phyloP scores from a whole-genome alignment of 37 sponge, comb jelly and placozoan species.

The Spongilla lacustris region DNA sequence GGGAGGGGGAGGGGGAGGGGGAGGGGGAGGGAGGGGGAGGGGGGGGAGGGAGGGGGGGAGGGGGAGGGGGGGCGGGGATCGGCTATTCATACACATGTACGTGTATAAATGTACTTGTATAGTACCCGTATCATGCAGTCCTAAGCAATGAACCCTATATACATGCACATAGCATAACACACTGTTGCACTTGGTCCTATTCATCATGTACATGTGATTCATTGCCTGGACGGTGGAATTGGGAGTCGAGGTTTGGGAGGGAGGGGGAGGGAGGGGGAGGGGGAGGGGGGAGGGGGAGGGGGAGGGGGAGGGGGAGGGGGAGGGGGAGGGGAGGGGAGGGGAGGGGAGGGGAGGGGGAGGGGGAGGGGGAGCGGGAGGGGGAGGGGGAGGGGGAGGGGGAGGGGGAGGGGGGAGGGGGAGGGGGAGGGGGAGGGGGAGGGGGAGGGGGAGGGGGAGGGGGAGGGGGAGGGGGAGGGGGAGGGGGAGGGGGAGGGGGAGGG shows the following conservation, averaged over 20 bases:
- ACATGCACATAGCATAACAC: no score
- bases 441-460: not conserved
- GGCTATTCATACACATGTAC: no score
- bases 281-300: not conserved
- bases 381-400: not conserved
- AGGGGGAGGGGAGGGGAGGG: not conserved
- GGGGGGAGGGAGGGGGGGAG: not conserved
- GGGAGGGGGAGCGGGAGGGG: not conserved
- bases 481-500: not conserved
- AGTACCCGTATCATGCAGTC: no score
- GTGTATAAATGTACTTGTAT: no score
- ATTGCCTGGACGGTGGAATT: no score
- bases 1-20: not conserved
- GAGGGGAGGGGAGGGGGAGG: not conserved
- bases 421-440: not conserved
- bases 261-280: no score
- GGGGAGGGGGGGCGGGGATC: not conserved
- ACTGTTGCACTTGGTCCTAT: no score
- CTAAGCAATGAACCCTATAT: no score
- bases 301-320: constrained; percentile 1
- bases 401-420: not conserved
- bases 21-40: not conserved
- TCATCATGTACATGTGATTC: no score
- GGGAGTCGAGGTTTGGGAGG: not conserved
- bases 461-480: not conserved